These are phyloP conservation scores for Apostichopus parvimensis DNA, from an alignment of 35 echinoderm and acorn worm genomes.

Conservation along the genomic window DNA sequence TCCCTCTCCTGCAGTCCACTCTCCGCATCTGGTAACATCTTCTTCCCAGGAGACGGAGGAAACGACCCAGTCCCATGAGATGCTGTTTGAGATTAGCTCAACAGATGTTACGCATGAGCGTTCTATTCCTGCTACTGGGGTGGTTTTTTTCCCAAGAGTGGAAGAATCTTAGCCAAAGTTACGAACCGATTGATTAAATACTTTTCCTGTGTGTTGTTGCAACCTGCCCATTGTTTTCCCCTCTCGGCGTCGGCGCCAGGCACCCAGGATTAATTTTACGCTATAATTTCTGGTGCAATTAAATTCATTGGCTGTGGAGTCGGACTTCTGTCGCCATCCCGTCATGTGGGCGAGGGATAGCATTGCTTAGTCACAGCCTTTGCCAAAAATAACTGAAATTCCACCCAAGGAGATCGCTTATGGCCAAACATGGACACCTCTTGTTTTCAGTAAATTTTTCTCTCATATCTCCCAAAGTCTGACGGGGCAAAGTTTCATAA, in stretches of 20 bases:
- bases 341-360: background rate
- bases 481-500: background rate
- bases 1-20: background rate
- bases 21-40: background rate
- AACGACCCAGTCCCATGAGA: slow-evolving; percentile 5
- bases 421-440: slow-evolving; percentile 13
- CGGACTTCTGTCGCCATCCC: slow-evolving; percentile 1
- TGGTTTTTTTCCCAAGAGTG: background rate
- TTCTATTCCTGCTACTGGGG: background rate
- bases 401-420: slow-evolving; percentile 26
- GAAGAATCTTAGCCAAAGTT: slow-evolving; percentile 19
- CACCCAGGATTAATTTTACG: slow-evolving; percentile 43
- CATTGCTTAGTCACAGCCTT: background rate
- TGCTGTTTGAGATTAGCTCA: slow-evolving; percentile 13
- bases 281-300: slow-evolving; percentile 32
- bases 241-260: background rate
- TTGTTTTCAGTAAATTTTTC: background rate
- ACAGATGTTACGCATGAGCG: slow-evolving; percentile 38
- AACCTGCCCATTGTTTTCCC: slow-evolving; percentile 5
- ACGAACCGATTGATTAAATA: slow-evolving; percentile 34
- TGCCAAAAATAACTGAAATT: slow-evolving; percentile 30
- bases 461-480: background rate
- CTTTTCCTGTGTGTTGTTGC: background rate
- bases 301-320: slow-evolving; percentile 29
- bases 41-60: background rate